Base-by-base conservation (phyloP, 2,888 invertebrate genomes). In the Coelopa pilipes region DNA sequence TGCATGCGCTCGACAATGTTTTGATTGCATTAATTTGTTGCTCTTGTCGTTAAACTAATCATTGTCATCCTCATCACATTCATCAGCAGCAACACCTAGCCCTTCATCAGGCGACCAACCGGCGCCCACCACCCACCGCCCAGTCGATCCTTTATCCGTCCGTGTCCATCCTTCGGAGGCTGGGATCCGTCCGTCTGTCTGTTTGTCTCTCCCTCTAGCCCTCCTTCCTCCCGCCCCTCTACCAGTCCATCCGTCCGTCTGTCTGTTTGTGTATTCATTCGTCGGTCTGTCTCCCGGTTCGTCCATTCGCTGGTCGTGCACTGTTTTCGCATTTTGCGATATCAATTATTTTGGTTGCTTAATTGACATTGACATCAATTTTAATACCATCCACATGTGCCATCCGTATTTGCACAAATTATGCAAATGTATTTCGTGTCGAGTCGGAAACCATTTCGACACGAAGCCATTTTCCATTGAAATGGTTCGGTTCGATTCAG, bases 381-480 rank as follows among this genome's bases (percentile, higher is more conserved):
- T 67, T 67, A 67, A 67, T 67, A 47, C 34, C 34, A 34, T 34
- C 34, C 34, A 34, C 67, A 67, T 47, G 50, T 67, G 53, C 17
- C 55, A 24, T 24, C 67, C 53, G 53, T 67, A 67, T 67, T 67
- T 67, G 55, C 53, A 53, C 67, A 73, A 68, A 72, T 75, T 67
- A 67, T 72, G 49, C 66, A 74, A 70, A 70, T 71, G 65, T 74
- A 34, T 34, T 34, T 34, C 34, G 34, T 34, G 34, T 34, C 34
- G 34, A 34, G 34, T 34, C 34, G 34, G 34, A 34, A 34, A 34
- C 34, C 34, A 34, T 34, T 34, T 34, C 34, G 34, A 34, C 34
- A 34, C 34, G 34, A 34, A 34, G 34, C 34, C 34, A 34, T 34
- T 34, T 34, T 34, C 34, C 34, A 34, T 34, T 7, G 34, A 34